Base-by-base conservation (phyloP, 2,888 invertebrate genomes). In the Drosophila anceps region DNA sequence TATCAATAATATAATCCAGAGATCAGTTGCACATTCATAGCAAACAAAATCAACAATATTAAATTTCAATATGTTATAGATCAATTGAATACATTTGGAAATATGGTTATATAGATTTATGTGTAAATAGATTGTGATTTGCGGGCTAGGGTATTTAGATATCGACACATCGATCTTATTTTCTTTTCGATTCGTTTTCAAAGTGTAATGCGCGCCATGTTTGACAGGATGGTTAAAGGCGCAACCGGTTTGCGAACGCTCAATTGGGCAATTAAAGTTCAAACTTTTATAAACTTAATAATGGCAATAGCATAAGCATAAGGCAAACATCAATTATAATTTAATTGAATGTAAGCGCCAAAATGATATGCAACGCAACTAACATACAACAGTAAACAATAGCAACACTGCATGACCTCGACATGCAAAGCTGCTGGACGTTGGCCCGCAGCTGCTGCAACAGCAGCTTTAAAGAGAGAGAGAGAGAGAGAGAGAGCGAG, bases 381-480 rank as follows among this genome's bases (percentile, higher is more conserved):
- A 37, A n/a, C 15, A 35, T 35, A 39, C 43, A 61, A 61, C 55
- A 53, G n/a, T 51, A 60, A 74, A 43, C 31, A 57, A 57, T 31
- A 29, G 20, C 43, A 57, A 54, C 74, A 81, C 78, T 79, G 76
- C 73, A 69, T 84, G 90, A 88, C 90, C 90, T 90, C 90, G 91
- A 91, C 90, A 90, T 86, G 90, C 76, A 90, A 90, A 85, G 70
- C 73, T 68, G 71, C 86, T 85, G 79, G 73, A 73, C 73, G 75
- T 81, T 86, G 84, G 77, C 82, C 69, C 73, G 75, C 60, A 70
- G 82, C 66, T 61, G 69, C 71, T 58, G 24, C 39, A 27, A 15
- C 15, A 44, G 39, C 46, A 75, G 77, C 72, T 80, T 76, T 63
- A 13, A 57, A 39, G 39, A 50, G 60, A 60, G 48, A 33, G 24